phyloP scores from a whole-genome alignment of 2,888 invertebrate species.

The Drosophila kambysellisi region DNA sequence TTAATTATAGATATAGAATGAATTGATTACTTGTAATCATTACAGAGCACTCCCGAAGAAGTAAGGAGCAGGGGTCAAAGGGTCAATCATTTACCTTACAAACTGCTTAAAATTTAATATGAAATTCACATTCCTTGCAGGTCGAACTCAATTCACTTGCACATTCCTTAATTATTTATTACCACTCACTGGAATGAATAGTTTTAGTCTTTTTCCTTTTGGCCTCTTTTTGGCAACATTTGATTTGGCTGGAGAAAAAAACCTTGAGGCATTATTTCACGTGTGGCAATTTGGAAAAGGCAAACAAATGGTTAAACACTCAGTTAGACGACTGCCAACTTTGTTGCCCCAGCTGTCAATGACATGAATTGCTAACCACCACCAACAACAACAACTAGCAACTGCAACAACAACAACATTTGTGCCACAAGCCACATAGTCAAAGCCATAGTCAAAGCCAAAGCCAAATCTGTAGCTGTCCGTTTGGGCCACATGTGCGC shows the following conservation, averaged over 20 bases:
- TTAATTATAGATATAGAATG: neutral
- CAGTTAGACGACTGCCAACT: slow-evolving; percentile 37
- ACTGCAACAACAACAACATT: slow-evolving; percentile 4
- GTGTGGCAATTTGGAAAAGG: slow-evolving; percentile 38
- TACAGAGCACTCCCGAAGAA: neutral
- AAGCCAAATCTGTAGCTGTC: slow-evolving; percentile 41
- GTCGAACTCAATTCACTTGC: neutral
- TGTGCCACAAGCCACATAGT: slow-evolving; percentile 47
- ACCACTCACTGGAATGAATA: neutral
- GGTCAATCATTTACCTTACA: neutral
- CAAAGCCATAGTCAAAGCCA: slow-evolving; percentile 35
- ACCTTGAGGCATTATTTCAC: slow-evolving; percentile 55
- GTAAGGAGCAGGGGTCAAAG: neutral
- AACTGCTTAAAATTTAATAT: neutral
- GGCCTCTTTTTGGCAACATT: neutral
- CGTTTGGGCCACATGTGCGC: slow-evolving; percentile 65
- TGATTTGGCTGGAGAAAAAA: slow-evolving; percentile 8
- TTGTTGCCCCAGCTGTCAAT: slow-evolving; percentile 69
- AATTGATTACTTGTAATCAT: neutral
- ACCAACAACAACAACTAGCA: slow-evolving; percentile 11
- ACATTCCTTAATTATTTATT: slow-evolving; percentile 1
- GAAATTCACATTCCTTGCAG: neutral
- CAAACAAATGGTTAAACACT: slow-evolving; percentile 66
- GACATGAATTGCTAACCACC: slow-evolving; percentile 68
- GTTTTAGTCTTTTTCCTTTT: neutral